Evolutionary conservation across 2,113 vertebrate species (phyloP).

Genomic region (Melanotaenia duboulayi): DNA sequence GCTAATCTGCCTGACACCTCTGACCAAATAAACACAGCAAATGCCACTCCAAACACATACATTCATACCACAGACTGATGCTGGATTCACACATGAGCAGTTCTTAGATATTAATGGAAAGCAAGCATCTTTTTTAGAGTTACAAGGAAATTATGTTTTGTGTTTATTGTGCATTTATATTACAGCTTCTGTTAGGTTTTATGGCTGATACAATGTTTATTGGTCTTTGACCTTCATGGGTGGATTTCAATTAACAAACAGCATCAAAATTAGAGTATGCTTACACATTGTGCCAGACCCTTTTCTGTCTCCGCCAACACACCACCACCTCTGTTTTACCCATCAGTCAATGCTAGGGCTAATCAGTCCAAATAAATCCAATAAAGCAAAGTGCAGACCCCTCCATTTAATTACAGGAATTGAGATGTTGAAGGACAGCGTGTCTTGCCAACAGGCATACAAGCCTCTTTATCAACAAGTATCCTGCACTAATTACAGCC

Average conservation of each 20-base stretch:
- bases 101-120: slow-evolving; percentile 3
- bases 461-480: slow-evolving; percentile 62
- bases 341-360: slow-evolving; percentile 62
- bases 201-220: slow-evolving; percentile 18
- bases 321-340: slow-evolving; percentile 59
- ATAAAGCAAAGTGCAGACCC: slow-evolving; percentile 75
- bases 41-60: slow-evolving; percentile 42
- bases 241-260: slow-evolving; percentile 8
- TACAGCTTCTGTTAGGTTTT: not conserved
- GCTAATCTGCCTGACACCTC: slow-evolving; percentile 72
- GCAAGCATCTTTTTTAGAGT: slow-evolving; percentile 9
- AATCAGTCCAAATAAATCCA: slow-evolving; percentile 75
- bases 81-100: slow-evolving; percentile 29
- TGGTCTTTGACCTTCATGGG: slow-evolving; percentile 34
- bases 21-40: slow-evolving; percentile 69
- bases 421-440: slow-evolving; percentile 53
- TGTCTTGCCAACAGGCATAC: slow-evolving; percentile 62
- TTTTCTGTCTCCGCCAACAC: slow-evolving; percentile 54
- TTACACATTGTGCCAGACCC: slow-evolving; percentile 37
- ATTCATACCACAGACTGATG: slow-evolving; percentile 19
- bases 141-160: not conserved
- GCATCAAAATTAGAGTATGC: slow-evolving; percentile 24
- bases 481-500: slow-evolving; percentile 64
- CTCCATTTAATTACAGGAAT: slow-evolving; percentile 77
- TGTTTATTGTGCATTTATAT: slow-evolving; percentile 19